These are phyloP conservation scores for Amphimedon queenslandica DNA, from an alignment of 37 sponge, comb jelly and placozoan genomes.

Conservation along the genomic window DNA sequence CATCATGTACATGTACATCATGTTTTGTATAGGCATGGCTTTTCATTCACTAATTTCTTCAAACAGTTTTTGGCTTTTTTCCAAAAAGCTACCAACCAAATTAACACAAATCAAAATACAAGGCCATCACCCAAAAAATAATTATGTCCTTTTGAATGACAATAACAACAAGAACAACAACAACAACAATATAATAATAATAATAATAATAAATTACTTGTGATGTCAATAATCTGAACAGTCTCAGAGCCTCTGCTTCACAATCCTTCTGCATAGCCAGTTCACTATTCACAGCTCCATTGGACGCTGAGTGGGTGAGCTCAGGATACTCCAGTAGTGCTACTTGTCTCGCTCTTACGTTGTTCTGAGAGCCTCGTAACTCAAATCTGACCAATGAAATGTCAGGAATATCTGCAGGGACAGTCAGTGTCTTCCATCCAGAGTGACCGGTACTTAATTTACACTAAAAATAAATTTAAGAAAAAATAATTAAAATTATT, in stretches of 20 bases:
- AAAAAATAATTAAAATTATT: not conserved
- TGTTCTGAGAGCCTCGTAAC: slow-evolving; percentile 66
- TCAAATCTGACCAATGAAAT: slow-evolving; percentile 55
- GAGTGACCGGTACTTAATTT: slow-evolving; percentile 45
- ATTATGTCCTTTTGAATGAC: no score
- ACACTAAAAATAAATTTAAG: not conserved
- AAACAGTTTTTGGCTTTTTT: no score
- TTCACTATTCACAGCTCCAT: slow-evolving; percentile 37
- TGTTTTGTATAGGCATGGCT: no score
- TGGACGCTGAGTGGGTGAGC: not conserved
- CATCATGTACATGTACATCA: no score
- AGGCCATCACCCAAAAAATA: no score
- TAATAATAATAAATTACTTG: slow-evolving; percentile 55
- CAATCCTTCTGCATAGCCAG: slow-evolving; percentile 75
- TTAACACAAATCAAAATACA: no score
- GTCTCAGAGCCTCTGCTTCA: slow-evolving; percentile 76
- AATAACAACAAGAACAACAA: no score
- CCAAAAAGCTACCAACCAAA: no score
- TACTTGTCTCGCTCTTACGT: slow-evolving; percentile 76
- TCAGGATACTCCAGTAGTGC: slow-evolving; percentile 42
- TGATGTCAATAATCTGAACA: slow-evolving; percentile 89
- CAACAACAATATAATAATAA: no score
- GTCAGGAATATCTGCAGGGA: slow-evolving; percentile 9
- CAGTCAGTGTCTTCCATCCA: slow-evolving; percentile 57
- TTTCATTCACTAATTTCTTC: no score